Conservation (phyloP, 2,888 invertebrate genomes). For the Tenthredo scrophulariae region DNA sequence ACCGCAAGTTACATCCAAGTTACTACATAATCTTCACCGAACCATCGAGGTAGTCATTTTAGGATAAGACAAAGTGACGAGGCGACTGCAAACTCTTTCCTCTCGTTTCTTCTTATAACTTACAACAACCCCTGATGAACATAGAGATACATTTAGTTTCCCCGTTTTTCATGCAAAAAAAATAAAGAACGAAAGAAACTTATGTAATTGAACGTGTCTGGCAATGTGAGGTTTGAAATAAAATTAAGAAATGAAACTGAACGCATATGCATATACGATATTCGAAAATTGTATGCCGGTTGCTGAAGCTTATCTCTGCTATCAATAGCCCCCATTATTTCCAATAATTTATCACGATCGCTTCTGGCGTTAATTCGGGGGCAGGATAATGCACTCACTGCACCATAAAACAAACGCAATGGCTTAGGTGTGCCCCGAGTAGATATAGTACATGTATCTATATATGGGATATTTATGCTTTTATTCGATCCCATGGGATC, state of each 20-base stretch:
- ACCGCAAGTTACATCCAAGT: constrained; percentile 3
- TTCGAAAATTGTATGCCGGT: neutral
- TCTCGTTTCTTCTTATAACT: neutral
- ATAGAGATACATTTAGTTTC: neutral
- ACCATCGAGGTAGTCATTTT: neutral
- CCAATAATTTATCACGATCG: constrained; percentile 18
- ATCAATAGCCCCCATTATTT: constrained; percentile 14
- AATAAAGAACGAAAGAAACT: neutral
- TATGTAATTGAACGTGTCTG: neutral
- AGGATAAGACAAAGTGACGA: neutral
- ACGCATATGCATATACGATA: neutral
- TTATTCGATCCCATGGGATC: constrained; percentile 39
- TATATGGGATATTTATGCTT: constrained; percentile 40
- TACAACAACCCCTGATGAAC: neutral
- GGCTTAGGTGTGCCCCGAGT: constrained; percentile 10
- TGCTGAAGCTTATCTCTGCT: neutral
- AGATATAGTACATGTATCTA: neutral
- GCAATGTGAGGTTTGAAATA: neutral
- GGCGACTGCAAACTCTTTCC: neutral
- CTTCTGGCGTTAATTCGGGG: constrained; percentile 16
- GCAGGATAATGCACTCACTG: constrained; percentile 40
- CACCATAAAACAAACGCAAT: constrained; percentile 41
- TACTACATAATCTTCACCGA: neutral
- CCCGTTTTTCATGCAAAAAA: neutral
- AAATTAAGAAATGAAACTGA: neutral